Conservation (phyloP, 37 sponge, comb jelly and placozoan genomes). For the Beroe forskalii region DNA sequence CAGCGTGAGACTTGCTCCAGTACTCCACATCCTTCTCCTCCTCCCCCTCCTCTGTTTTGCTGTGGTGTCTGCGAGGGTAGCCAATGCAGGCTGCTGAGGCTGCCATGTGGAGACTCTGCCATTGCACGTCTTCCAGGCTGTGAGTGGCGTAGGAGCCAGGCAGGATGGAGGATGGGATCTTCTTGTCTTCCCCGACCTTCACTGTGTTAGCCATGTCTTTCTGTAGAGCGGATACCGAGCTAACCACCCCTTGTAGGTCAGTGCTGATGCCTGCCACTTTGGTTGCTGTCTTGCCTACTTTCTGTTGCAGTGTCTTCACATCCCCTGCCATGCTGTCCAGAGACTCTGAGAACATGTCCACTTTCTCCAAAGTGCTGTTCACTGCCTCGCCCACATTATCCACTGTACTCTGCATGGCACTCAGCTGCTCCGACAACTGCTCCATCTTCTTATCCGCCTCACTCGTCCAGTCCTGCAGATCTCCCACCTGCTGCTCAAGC, state of each 20-base stretch:
- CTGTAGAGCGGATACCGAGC: neutral
- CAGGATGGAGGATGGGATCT: neutral
- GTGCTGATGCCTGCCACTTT: neutral
- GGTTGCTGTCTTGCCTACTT: neutral
- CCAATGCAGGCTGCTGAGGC: neutral
- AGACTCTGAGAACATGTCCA: neutral
- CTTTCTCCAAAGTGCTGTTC: neutral
- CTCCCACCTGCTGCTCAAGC: neutral
- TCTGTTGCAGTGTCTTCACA: neutral
- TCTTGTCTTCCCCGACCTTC: neutral
- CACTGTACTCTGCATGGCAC: neutral
- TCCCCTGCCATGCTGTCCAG: neutral
- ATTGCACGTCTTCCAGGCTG: slow-evolving; percentile 3
- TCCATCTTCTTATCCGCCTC: neutral
- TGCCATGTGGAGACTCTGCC: slow-evolving; percentile 37
- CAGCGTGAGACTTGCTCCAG: neutral
- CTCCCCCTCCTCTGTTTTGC: neutral
- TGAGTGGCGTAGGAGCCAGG: neutral
- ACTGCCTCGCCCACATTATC: neutral
- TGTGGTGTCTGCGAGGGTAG: neutral
- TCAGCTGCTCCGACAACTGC: neutral
- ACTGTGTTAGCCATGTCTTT: neutral
- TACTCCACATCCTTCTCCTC: neutral
- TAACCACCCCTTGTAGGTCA: neutral
- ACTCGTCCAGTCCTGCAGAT: neutral